Base-by-base conservation (phyloP, 2,797 vertebrate genomes). In the Acanthurus lineatus region DNA sequence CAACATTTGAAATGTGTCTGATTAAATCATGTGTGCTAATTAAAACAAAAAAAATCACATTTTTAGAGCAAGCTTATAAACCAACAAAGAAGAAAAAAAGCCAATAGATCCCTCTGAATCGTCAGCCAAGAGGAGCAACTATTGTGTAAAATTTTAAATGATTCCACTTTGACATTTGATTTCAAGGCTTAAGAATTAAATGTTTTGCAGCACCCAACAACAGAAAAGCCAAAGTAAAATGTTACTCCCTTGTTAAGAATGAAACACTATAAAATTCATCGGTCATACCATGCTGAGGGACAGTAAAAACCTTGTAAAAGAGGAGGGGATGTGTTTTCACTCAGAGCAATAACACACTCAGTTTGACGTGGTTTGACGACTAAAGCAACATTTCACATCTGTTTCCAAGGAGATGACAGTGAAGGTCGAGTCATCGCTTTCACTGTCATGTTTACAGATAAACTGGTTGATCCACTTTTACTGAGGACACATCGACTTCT, bases 361-460 rank as follows among this genome's bases (percentile, higher is more conserved):
- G 63, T 59, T 40, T 72, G 75, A 74, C 56, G 57, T 32, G 4
- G 73, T 86, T 76, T 61, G 54, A 71, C 53, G 25, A 61, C 25
- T 42, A n/a, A 70, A 61, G 57, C 25, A 53, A 63, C 42, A 32
- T 60, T 64, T 76, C 54, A 80, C 80, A 85, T 85, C 54, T 68
- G 79, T 90, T 79, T 88, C 90, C 91, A 93, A 83, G 89, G 90
- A 91, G 87, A 94, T 84, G 28, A 57, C 64, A 77, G 44, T 52
- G 44, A 85, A 82, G 63, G 73, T 49, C 4, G 61, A 67, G 54
- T 69, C 73, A 54, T 15, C 17, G 16, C 52, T 66, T 38, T 75
- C 54, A 45, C 56, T 3, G 60, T 58, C 22, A 22, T 79, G 78
- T 86, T 85, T 80, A 77, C 71, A 73, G 64, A 81, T 45, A 57